These are phyloP conservation scores for Drosophila truncata DNA, from an alignment of 1,140 invertebrate species.

Conservation along the genomic window DNA sequence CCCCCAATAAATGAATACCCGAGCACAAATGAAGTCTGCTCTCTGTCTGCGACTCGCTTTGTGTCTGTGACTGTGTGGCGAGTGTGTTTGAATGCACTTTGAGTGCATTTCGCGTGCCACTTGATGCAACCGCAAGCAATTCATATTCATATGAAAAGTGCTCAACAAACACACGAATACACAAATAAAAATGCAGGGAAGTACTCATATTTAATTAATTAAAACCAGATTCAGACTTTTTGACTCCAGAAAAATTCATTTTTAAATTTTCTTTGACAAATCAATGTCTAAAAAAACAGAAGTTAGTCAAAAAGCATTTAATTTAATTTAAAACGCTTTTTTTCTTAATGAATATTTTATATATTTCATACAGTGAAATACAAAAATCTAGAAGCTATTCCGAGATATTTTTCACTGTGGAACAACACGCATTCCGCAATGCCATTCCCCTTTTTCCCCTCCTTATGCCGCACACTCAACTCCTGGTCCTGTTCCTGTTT, in stretches of 20 bases:
- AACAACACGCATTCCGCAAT: conserved; percentile 34
- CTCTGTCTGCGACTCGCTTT: conserved; percentile 28
- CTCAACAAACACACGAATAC: conserved; percentile 58
- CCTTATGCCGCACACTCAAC: neutral
- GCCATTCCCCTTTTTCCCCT: neutral
- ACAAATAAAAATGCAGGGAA: neutral
- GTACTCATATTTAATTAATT: neutral
- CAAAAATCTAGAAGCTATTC: no score
- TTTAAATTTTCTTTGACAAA: no score
- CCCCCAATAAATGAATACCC: conserved; percentile 6
- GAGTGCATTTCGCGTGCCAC: conserved; percentile 63
- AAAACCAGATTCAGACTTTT: neutral
- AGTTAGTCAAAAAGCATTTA: neutral
- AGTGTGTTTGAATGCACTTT: conserved; percentile 47
- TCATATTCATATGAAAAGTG: conserved; percentile 81
- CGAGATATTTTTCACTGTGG: conserved; percentile 11
- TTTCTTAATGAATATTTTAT: no score
- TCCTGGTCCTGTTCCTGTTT: conserved; percentile 39
- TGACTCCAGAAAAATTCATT: fast-evolving
- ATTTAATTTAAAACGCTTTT: no score
- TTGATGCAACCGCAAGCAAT: conserved; percentile 78
- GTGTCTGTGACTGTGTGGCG: conserved; percentile 11
- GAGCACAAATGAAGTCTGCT: conserved; percentile 30
- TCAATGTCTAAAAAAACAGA: neutral
- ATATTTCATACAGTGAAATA: no score